Conservation (phyloP, 1,140 invertebrate genomes). For the Aphaenogaster rudis region DNA sequence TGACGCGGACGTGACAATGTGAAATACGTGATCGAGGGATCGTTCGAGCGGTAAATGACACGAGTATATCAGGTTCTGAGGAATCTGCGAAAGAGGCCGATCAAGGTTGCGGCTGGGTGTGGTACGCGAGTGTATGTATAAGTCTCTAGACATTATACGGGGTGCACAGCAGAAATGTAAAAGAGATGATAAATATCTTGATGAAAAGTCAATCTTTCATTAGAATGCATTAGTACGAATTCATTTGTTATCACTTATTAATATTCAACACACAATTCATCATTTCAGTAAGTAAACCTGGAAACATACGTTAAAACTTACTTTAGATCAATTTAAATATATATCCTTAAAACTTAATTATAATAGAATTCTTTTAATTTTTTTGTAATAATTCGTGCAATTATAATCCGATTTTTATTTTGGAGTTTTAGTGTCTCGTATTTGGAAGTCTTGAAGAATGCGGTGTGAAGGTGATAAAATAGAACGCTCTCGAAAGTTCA, state of each 20-base stretch:
- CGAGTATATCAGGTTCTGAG: constrained; percentile 71
- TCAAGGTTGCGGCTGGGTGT: constrained; percentile 78
- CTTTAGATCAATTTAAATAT: neutral
- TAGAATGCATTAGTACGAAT: neutral
- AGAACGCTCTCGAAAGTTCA: too few species aligned
- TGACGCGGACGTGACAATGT: constrained; percentile 4
- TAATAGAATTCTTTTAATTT: neutral
- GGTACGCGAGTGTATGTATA: constrained; percentile 50
- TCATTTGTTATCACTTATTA: neutral
- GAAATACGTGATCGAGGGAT: constrained; percentile 57
- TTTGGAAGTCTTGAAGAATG: too few species aligned
- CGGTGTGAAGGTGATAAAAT: too few species aligned
- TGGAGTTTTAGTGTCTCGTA: too few species aligned
- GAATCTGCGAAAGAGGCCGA: constrained; percentile 77
- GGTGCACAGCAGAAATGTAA: neutral
- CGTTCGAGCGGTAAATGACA: constrained; percentile 57
- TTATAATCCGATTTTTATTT: too few species aligned
- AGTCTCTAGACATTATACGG: neutral
- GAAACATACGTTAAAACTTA: neutral
- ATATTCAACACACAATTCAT: neutral
- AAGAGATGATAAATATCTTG: neutral
- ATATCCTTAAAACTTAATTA: neutral
- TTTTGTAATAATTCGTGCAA: neutral
- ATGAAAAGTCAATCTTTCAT: neutral
- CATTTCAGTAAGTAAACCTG: neutral